phyloP scores from a whole-genome alignment of 2,113 vertebrate species.

The Phalacrocorax carbo region DNA sequence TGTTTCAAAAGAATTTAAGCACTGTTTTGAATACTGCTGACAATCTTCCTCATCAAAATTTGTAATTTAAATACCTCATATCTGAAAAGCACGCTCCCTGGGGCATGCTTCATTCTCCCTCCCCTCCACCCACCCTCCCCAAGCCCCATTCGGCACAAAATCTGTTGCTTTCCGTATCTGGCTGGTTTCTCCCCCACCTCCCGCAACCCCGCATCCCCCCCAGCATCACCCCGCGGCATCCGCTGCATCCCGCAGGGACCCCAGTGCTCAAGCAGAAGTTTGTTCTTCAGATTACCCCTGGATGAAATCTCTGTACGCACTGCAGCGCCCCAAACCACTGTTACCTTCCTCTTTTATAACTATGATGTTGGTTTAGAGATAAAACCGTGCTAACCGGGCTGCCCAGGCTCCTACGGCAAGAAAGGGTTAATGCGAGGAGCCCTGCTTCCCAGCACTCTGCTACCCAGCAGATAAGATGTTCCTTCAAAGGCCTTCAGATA shows the following conservation, averaged over 20 bases:
- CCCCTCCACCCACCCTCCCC: constrained; percentile 1
- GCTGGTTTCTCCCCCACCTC: neutral
- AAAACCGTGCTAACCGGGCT: rapidly evolving
- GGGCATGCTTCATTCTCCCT: constrained; percentile 41
- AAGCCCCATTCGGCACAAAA: neutral
- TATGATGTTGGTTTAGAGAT: rapidly evolving
- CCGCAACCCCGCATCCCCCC: neutral
- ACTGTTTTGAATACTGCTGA: constrained; percentile 67
- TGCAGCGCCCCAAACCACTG: neutral
- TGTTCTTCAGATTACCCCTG: neutral
- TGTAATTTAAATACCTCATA: constrained; percentile 75
- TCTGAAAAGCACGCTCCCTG: constrained; percentile 60
- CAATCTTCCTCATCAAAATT: constrained; percentile 66
- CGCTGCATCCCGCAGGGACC: neutral
- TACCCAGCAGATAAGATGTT: rapidly evolving
- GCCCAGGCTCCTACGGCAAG: rapidly evolving
- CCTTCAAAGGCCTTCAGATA: neutral
- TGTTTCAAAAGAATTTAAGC: constrained; percentile 61
- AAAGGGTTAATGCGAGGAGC: neutral
- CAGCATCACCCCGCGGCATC: neutral
- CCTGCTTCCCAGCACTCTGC: neutral
- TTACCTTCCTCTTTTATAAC: neutral
- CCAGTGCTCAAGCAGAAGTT: neutral
- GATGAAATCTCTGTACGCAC: neutral
- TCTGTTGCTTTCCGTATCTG: rapidly evolving